Percentiles rank a stretch among this genome's conserved stretches.
Evolutionary conservation across 1,140 invertebrate genomes (phyloP).

Genomic region (Drosophila suzukii): DNA sequence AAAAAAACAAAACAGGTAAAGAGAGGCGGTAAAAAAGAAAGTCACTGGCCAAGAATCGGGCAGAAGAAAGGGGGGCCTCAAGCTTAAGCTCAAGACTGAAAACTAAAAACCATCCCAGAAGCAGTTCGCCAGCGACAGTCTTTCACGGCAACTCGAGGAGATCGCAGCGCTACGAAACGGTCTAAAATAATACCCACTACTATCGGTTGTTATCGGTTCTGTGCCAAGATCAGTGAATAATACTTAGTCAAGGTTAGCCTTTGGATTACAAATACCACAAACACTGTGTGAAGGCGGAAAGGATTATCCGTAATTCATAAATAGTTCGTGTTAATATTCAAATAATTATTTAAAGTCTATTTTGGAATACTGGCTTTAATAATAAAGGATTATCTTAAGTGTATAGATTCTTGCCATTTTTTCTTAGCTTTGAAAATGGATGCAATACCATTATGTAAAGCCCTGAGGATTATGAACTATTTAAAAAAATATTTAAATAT

Average conservation of each 20-base stretch:
- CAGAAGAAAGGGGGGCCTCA: conserved; percentile 29
- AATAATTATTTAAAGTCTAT: not conserved
- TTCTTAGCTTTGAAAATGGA: not conserved
- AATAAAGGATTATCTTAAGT: not conserved
- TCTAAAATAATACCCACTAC: conserved; percentile 23
- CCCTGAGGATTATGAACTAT: not conserved
- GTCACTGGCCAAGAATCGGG: conserved; percentile 65
- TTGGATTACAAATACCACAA: conserved; percentile 23
- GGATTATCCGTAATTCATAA: conserved; percentile 2
- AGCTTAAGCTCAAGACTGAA: conserved; percentile 19
- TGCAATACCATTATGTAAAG: not conserved
- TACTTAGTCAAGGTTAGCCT: conserved; percentile 53
- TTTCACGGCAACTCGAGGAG: conserved; percentile 71
- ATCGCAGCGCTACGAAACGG: conserved; percentile 56
- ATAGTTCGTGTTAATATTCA: not conserved
- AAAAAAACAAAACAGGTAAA: conserved; percentile 41
- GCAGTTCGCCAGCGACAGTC: conserved; percentile 75
- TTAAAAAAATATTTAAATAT: not conserved
- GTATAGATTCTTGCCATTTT: not conserved
- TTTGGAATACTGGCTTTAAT: not conserved
- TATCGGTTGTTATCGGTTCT: conserved; percentile 57
- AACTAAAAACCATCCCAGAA: conserved; percentile 77
- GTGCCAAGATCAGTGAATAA: conserved; percentile 27
- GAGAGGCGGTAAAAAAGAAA: conserved; percentile 56
- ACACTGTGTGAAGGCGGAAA: conserved; percentile 13